phyloP scores from a whole-genome alignment of 2,113 vertebrate genomes.

The Rhipidura dahli region DNA sequence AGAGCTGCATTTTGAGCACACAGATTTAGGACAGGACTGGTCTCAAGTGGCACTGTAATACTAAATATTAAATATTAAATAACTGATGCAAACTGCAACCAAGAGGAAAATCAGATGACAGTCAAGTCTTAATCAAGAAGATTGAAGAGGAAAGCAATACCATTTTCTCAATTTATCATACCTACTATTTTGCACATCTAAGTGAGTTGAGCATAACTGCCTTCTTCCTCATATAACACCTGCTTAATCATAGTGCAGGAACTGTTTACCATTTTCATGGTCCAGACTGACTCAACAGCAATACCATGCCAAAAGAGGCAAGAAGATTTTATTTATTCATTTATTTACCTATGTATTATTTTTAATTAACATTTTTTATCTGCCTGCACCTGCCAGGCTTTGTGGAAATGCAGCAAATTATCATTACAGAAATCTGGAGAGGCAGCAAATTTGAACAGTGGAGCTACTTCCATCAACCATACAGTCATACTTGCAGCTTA shows the following conservation, averaged over 20 bases:
- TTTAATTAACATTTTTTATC: neutral
- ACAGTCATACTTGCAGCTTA: neutral
- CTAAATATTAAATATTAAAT: conserved; percentile 68
- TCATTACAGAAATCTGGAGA: neutral
- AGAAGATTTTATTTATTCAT: neutral
- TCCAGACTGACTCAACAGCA: neutral
- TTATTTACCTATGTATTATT: neutral
- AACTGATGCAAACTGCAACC: conserved; percentile 39
- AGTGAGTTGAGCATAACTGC: neutral
- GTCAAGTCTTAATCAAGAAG: conserved; percentile 19
- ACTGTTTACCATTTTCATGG: neutral
- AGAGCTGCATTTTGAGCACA: conserved; percentile 12
- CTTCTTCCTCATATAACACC: neutral
- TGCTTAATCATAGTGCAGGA: neutral
- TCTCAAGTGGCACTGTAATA: conserved; percentile 44
- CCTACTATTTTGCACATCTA: neutral
- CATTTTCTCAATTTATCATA: neutral
- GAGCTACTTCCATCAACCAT: neutral
- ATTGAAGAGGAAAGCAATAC: conserved; percentile 20
- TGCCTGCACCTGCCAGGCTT: neutral
- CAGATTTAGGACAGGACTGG: conserved; percentile 28
- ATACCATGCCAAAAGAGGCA: neutral
- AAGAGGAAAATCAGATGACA: conserved; percentile 40
- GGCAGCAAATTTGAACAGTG: neutral
- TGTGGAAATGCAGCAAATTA: neutral